phyloP scores from a whole-genome alignment of 2,113 vertebrate species.

The Todiramphus saurophagus region DNA sequence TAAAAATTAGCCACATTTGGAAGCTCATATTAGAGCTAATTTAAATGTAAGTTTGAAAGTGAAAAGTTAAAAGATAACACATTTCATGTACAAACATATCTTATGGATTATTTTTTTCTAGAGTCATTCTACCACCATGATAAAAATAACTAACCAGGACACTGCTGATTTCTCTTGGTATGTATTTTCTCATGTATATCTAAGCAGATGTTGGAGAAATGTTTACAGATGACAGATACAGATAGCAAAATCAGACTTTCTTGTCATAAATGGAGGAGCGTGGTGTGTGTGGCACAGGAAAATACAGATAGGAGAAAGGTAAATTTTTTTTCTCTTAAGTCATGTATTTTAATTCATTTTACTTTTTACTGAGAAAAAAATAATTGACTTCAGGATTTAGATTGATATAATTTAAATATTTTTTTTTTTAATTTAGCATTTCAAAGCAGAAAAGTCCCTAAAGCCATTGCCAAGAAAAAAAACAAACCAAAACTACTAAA shows the following conservation, averaged over 20 bases:
- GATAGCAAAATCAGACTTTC: neutral
- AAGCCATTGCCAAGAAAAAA: neutral
- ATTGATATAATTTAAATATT: neutral
- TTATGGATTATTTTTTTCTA: neutral
- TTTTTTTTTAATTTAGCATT: neutral
- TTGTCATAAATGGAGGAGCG: neutral
- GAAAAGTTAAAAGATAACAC: neutral
- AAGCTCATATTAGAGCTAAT: neutral
- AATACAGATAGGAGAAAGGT: fast-evolving
- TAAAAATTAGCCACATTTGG: neutral
- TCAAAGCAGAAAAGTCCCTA: neutral
- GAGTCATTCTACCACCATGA: neutral
- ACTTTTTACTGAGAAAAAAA: neutral
- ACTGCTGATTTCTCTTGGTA: neutral
- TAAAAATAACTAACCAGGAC: neutral
- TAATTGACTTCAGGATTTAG: neutral
- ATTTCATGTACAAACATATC: neutral
- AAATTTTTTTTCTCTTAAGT: neutral
- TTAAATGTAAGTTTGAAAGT: neutral
- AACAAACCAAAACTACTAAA: neutral
- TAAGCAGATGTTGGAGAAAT: neutral
- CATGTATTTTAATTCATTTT: neutral
- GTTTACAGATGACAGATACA: neutral
- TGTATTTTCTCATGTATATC: neutral
- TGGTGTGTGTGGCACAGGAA: fast-evolving